phyloP scores from a whole-genome alignment of 2,113 vertebrate genomes.

The Cavia porcellus region DNA sequence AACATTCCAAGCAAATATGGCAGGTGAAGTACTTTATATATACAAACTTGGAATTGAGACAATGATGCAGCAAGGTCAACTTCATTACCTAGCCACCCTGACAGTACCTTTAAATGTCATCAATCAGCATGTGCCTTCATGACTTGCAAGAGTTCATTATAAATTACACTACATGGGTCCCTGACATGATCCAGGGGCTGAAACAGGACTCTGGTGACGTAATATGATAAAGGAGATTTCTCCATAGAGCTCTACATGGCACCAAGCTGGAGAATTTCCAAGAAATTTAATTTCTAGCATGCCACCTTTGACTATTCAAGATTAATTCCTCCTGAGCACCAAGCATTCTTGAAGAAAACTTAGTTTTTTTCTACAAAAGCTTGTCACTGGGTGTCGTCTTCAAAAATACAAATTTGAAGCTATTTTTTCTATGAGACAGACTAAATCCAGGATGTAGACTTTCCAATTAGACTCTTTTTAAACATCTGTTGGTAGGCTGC shows the following conservation, averaged over 20 bases:
- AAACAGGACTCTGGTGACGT: neutral
- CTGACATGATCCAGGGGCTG: neutral
- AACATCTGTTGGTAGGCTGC: slow-evolving; percentile 91
- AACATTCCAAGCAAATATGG: slow-evolving; percentile 47
- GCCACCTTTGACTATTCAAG: neutral
- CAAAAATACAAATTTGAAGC: slow-evolving; percentile 74
- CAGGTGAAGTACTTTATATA: slow-evolving; percentile 66
- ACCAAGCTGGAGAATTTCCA: slow-evolving; percentile 22
- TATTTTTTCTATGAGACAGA: slow-evolving; percentile 81
- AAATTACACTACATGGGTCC: neutral
- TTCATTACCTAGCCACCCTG: slow-evolving; percentile 66
- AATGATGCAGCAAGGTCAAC: slow-evolving; percentile 69
- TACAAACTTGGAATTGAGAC: slow-evolving; percentile 69
- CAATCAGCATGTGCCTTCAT: neutral
- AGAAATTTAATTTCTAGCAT: slow-evolving; percentile 35
- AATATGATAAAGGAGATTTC: slow-evolving; percentile 50
- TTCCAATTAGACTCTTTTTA: slow-evolving; percentile 90
- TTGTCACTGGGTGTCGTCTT: slow-evolving; percentile 59
- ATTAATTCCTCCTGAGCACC: neutral
- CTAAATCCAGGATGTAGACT: slow-evolving; percentile 89
- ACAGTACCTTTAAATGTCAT: slow-evolving; percentile 73
- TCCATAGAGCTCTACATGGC: neutral
- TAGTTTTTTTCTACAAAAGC: slow-evolving; percentile 62
- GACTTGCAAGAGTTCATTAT: slow-evolving; percentile 61
- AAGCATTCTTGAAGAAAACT: slow-evolving; percentile 43